Percentiles rank a stretch among this genome's conserved stretches.
These are phyloP conservation scores for Siniperca knerii DNA, from an alignment of 2,113 vertebrate genomes.

Conservation along the genomic window DNA sequence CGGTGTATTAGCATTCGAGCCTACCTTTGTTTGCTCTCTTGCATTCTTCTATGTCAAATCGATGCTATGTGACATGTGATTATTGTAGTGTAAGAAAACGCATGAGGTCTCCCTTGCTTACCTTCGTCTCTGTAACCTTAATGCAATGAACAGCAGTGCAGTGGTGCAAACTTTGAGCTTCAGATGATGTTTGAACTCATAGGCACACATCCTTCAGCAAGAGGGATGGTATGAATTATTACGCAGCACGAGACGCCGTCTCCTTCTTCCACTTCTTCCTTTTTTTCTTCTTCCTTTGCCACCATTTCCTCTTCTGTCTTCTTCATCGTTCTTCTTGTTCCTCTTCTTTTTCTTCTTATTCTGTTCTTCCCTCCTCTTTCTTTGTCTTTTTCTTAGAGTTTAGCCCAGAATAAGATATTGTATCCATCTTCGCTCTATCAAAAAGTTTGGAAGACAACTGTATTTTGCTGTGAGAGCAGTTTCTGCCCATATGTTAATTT, in stretches of 20 bases:
- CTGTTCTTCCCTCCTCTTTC: background rate
- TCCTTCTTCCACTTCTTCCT: too few relatives aligned
- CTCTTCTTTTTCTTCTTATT: too few relatives aligned
- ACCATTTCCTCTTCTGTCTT: background rate
- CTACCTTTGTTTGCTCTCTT: slow-evolving; percentile 43
- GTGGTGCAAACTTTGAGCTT: slow-evolving; percentile 73
- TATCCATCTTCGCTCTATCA: background rate
- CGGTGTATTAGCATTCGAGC: slow-evolving; percentile 25
- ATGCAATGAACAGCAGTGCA: slow-evolving; percentile 63
- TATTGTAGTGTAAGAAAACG: slow-evolving; percentile 42
- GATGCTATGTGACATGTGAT: slow-evolving; percentile 30
- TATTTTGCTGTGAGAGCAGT: background rate
- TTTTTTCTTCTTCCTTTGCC: background rate
- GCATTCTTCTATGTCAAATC: background rate
- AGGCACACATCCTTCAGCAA: slow-evolving; percentile 5
- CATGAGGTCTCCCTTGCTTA: slow-evolving; percentile 49
- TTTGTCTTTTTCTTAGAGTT: background rate
- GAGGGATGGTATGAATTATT: slow-evolving; percentile 15
- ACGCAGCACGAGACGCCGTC: background rate
- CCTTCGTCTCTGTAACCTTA: slow-evolving; percentile 56
- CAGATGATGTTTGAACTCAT: slow-evolving; percentile 45
- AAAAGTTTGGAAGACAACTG: background rate
- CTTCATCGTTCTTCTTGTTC: background rate
- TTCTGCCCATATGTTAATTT: background rate
- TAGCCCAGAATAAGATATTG: background rate